phyloP scores from a whole-genome alignment of 1,140 invertebrate species.

The Caerostris darwini region DNA sequence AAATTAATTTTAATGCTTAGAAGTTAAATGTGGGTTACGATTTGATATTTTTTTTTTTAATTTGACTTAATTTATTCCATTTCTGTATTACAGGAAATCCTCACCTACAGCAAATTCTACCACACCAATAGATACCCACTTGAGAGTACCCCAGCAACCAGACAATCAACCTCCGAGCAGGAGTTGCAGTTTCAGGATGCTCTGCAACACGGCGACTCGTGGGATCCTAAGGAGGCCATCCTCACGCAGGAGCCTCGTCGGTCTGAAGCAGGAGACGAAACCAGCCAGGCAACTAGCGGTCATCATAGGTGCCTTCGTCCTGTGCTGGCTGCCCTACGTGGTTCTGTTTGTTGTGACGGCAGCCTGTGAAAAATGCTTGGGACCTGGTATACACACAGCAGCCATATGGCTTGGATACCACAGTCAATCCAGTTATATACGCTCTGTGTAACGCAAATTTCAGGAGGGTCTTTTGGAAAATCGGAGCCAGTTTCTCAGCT shows the following conservation, averaged over 20 bases:
- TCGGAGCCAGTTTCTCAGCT: slow-evolving; percentile 81
- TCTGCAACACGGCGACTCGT: slow-evolving; percentile 19
- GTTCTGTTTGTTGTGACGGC: slow-evolving; percentile 86
- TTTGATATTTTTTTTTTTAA: no score
- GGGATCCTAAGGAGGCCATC: slow-evolving; percentile 48
- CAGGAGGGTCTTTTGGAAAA: slow-evolving; percentile 83
- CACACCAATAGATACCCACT: slow-evolving; percentile 16
- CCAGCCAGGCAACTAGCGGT: slow-evolving; percentile 86
- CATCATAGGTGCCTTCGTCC: slow-evolving; percentile 86
- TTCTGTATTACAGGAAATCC: not conserved
- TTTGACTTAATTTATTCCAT: no score
- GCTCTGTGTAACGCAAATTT: slow-evolving; percentile 85
- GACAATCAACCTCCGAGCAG: slow-evolving; percentile 42
- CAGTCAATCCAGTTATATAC: slow-evolving; percentile 85
- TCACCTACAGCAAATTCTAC: not conserved
- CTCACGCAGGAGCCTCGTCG: slow-evolving; percentile 32
- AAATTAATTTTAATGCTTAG: no score
- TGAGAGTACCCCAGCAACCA: slow-evolving; percentile 32
- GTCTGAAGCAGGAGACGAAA: slow-evolving; percentile 85
- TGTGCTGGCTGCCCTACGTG: slow-evolving; percentile 87
- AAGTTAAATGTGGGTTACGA: no score
- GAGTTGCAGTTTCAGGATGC: slow-evolving; percentile 56
- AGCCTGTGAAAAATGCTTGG: slow-evolving; percentile 84
- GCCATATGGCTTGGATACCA: slow-evolving; percentile 85
- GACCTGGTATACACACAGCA: slow-evolving; percentile 81